Percentiles rank a stretch among this genome's conserved stretches.
These are phyloP conservation scores for Microctenopoma stevenorrisi DNA, from an alignment of 2,797 vertebrate species.

Conservation along the genomic window DNA sequence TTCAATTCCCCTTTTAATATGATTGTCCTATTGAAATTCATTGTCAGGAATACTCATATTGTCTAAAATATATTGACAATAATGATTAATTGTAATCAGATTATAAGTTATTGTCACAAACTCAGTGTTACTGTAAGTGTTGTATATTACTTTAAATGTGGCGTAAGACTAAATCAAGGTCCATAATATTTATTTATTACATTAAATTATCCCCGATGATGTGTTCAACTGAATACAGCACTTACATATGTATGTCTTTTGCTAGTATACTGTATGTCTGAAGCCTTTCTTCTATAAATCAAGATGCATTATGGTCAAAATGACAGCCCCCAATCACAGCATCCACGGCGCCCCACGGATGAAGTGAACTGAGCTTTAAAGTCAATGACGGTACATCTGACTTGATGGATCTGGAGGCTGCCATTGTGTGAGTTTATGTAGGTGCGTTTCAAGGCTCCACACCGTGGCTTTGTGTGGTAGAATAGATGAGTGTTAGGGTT, in stretches of 20 bases:
- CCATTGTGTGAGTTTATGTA: conserved; percentile 54
- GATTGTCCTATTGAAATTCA: not conserved
- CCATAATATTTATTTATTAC: conserved; percentile 2
- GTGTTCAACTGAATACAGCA: conserved; percentile 11
- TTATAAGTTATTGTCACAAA: conserved; percentile 27
- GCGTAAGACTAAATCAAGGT: conserved; percentile 20
- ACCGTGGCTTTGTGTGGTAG: conserved; percentile 44
- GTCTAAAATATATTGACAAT: conserved; percentile 11
- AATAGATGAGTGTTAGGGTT: conserved; percentile 67
- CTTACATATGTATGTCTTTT: not conserved
- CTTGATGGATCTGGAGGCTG: conserved; percentile 52
- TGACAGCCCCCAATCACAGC: conserved; percentile 16
- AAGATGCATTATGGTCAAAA: conserved; percentile 41
- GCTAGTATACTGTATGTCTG: conserved; percentile 8
- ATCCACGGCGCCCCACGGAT: not conserved
- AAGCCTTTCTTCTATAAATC: conserved; percentile 30
- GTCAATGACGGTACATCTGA: conserved; percentile 38
- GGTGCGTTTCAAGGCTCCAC: conserved; percentile 67
- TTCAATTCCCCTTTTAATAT: conserved; percentile 2
- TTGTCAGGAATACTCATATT: not conserved
- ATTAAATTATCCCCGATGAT: not conserved
- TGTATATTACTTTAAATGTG: not conserved
- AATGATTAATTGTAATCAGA: conserved; percentile 26
- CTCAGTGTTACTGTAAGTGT: not conserved
- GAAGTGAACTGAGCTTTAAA: conserved; percentile 26